A percentile compares a stretch with the other conserved stretches of the same genome.
Evolutionary conservation across 2,797 vertebrate genomes (phyloP).

Genomic region (Catharus ustulatus): DNA sequence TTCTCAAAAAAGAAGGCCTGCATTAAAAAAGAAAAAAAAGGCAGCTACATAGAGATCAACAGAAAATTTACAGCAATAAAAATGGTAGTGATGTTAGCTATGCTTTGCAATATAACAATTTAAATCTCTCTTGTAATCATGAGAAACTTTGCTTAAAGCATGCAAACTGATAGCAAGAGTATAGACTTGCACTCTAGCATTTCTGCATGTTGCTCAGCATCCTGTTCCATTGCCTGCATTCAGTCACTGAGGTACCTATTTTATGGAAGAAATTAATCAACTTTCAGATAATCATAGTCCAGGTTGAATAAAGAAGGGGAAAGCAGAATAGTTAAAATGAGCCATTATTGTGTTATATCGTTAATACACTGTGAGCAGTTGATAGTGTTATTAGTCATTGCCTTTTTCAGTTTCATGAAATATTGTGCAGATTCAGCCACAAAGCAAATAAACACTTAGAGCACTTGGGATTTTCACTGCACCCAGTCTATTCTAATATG

Average conservation of each 20-base stretch:
- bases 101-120: not conserved
- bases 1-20: not conserved
- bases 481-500: not conserved
- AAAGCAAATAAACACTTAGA: not conserved
- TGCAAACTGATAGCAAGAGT: not conserved
- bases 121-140: not conserved
- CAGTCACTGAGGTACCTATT: not conserved
- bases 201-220: not conserved
- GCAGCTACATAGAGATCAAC: not conserved
- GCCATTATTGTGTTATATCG: not conserved
- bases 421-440: not conserved
- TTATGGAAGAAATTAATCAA: not conserved
- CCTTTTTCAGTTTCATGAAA: slow-evolving; percentile 26
- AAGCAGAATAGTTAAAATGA: not conserved
- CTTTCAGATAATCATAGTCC: not conserved
- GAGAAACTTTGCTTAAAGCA: not conserved
- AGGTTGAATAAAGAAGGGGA: not conserved
- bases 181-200: not conserved
- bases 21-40: not conserved
- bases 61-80: not conserved
- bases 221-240: not conserved
- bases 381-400: slow-evolving; percentile 5
- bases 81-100: not conserved
- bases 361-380: not conserved
- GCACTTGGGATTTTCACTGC: not conserved